Percentiles rank a stretch among this genome's conserved stretches.
phyloP scores from a whole-genome alignment of 2,888 invertebrate species.

The Philhelius pedissequus region DNA sequence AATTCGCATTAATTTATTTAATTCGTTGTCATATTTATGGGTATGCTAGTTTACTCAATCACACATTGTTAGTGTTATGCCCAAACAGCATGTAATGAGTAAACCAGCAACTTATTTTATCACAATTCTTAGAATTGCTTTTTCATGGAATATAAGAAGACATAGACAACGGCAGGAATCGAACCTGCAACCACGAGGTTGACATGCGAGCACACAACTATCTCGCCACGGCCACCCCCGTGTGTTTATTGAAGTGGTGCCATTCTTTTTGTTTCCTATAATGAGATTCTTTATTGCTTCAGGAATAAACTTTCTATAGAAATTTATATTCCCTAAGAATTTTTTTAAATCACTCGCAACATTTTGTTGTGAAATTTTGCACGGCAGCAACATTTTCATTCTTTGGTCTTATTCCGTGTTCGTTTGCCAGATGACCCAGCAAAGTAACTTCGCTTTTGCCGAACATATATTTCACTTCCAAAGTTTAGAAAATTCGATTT shows the following conservation, averaged over 20 bases:
- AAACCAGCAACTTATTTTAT: too few relatives aligned
- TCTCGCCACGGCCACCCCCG: too few relatives aligned
- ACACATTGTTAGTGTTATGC: too few relatives aligned
- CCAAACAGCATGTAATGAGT: too few relatives aligned
- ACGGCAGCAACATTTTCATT: not conserved
- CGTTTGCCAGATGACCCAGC: not conserved
- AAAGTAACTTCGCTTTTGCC: conserved; percentile 6
- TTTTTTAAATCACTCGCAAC: not conserved
- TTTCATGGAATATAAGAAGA: too few relatives aligned
- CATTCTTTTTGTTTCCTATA: not conserved
- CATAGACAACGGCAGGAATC: too few relatives aligned
- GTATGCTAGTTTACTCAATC: too few relatives aligned
- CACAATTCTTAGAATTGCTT: too few relatives aligned
- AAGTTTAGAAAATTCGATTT: not conserved
- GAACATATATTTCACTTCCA: not conserved
- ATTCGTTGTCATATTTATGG: too few relatives aligned
- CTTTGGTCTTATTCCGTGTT: not conserved
- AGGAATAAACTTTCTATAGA: not conserved
- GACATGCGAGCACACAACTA: too few relatives aligned
- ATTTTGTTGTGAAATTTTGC: not conserved
- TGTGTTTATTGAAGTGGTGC: not conserved
- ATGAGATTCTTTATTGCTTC: not conserved
- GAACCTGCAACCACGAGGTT: too few relatives aligned
- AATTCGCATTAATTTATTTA: too few relatives aligned
- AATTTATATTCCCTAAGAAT: not conserved